Evolutionary conservation across 2,797 vertebrate genomes (phyloP).

Genomic region (Buceros bicornis): DNA sequence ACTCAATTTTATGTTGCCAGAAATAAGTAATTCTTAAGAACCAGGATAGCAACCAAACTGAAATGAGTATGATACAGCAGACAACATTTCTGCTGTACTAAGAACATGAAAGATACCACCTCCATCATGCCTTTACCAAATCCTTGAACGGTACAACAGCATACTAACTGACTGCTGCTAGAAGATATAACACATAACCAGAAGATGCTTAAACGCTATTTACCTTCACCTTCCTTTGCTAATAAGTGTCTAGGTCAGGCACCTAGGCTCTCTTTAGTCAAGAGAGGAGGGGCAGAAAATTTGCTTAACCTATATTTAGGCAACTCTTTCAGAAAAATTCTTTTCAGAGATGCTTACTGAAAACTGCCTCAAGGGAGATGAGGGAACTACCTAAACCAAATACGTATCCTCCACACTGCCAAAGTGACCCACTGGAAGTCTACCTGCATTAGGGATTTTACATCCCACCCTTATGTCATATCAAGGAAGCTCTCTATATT

Average conservation of each 20-base stretch:
- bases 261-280: neutral
- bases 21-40: neutral
- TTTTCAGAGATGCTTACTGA: neutral
- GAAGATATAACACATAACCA: neutral
- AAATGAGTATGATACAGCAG: neutral
- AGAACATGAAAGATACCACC: neutral
- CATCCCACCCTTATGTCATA: neutral
- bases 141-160: neutral
- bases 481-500: neutral
- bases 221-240: neutral
- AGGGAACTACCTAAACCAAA: neutral
- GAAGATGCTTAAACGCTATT: neutral
- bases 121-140: neutral
- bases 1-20: neutral
- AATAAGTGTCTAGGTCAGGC: neutral
- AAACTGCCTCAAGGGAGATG: neutral
- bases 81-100: neutral
- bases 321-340: neutral
- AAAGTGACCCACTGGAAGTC: neutral
- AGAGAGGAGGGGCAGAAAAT: neutral
- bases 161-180: neutral
- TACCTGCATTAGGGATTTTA: neutral
- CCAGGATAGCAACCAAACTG: neutral
- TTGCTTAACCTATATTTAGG: neutral
- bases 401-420: fast-evolving